Conservation (phyloP, 1,140 invertebrate genomes). For the Zeugodacus cucurbitae region DNA sequence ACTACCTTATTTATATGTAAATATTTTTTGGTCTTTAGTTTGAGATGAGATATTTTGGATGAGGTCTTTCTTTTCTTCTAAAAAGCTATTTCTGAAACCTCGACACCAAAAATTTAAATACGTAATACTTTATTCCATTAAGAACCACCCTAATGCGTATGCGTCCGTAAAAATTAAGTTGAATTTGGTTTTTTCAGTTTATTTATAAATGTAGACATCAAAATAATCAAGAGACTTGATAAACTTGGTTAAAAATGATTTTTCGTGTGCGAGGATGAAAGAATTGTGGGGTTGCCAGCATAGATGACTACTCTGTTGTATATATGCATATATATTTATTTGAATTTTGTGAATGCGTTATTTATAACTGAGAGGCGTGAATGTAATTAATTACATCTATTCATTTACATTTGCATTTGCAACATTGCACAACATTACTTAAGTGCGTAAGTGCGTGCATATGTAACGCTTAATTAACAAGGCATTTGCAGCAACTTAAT, state of each 20-base stretch:
- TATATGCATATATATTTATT: not conserved
- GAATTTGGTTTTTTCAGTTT: not conserved
- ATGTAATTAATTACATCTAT: constrained; percentile 32
- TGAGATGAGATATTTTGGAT: too few relatives aligned
- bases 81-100: too few relatives aligned
- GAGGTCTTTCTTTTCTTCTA: too few relatives aligned
- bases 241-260: not conserved
- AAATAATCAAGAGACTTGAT: constrained; percentile 22
- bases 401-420: constrained; percentile 25
- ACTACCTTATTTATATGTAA: too few relatives aligned
- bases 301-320: not conserved
- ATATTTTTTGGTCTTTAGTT: too few relatives aligned
- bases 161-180: not conserved
- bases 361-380: constrained; percentile 13
- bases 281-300: not conserved
- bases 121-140: not conserved
- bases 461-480: constrained; percentile 27
- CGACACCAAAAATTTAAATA: too few relatives aligned
- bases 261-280: not conserved
- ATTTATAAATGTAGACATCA: constrained; percentile 29
- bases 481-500: not conserved
- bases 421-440: not conserved
- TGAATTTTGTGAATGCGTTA: not conserved
- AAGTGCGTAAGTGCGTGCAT: constrained; percentile 32
- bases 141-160: not conserved